A percentile compares a stretch with the other conserved stretches of the same genome.
Evolutionary conservation across 2,113 vertebrate genomes (phyloP).

Genomic region (Arothron firmamentum): DNA sequence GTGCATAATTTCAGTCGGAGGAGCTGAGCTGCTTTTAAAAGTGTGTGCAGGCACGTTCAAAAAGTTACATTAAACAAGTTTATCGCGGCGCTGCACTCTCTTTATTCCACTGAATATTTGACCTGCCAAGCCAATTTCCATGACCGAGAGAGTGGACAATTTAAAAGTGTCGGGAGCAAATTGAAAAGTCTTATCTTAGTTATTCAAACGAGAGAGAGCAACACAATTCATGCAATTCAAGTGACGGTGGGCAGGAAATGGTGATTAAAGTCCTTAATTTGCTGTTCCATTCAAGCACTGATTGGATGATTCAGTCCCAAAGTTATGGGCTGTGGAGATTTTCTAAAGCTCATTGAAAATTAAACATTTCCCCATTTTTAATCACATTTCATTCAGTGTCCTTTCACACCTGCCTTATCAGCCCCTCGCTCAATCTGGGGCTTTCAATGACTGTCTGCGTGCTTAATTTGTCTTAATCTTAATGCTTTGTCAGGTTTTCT

Average conservation of each 20-base stretch:
- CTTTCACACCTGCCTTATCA: slow-evolving; percentile 60
- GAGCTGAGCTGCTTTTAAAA: slow-evolving; percentile 14
- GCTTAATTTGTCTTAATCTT: slow-evolving; percentile 27
- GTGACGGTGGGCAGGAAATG: slow-evolving; percentile 31
- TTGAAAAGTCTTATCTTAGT: slow-evolving; percentile 58
- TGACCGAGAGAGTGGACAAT: slow-evolving; percentile 48
- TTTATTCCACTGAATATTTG: slow-evolving; percentile 36
- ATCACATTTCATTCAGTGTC: slow-evolving; percentile 57
- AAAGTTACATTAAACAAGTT: slow-evolving; percentile 39
- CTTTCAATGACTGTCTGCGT: slow-evolving; percentile 44
- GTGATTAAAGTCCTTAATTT: slow-evolving; percentile 61
- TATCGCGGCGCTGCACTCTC: slow-evolving; percentile 3
- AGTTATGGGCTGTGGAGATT: slow-evolving; percentile 35
- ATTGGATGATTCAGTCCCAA: slow-evolving; percentile 48
- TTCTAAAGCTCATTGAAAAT: slow-evolving; percentile 61
- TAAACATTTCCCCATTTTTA: slow-evolving; percentile 60
- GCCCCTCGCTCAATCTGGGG: slow-evolving; percentile 41
- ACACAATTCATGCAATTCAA: slow-evolving; percentile 41
- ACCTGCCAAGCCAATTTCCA: slow-evolving; percentile 48
- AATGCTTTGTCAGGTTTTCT: slow-evolving; percentile 47
- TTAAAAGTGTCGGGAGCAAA: slow-evolving; percentile 31
- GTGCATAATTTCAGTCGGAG: neutral
- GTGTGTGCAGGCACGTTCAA: neutral
- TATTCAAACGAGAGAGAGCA: slow-evolving; percentile 36
- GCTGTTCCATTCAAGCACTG: slow-evolving; percentile 59